Base-by-base conservation (phyloP, 2,888 invertebrate genomes). In the Leptothorax acervorum region DNA sequence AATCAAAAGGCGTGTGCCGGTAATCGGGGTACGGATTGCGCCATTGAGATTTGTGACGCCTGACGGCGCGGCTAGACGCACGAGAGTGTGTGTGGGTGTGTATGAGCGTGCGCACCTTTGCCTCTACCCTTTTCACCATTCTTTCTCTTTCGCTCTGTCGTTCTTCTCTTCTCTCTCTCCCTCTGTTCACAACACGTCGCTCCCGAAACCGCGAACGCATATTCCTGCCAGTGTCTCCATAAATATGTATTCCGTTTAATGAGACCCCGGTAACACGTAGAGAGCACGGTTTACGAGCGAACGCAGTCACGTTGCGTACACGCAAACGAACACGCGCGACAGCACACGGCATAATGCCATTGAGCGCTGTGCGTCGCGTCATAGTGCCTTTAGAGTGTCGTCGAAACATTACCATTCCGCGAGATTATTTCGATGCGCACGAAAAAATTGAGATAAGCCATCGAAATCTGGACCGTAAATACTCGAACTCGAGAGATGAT, bases 161-260 rank as follows among this genome's bases (percentile, higher is more conserved):
- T 35, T 18, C 51, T 35, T 35, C 35, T 28, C 62, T 53, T 53
- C 57, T 62, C 63, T 55, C 42, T 68, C 70, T 70, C 66, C 18
- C 31, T 55, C 53, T 31, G 66, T 53, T 60, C 65, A 28, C 65
- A 82, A 81, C 48, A 53, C 63, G 63, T 75, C 35, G 79, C 42
- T 83, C 85, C 85, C 74, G 55, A 85, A 89, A 66, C 66, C 48
- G 48, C 60, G 53, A 81, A 78, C 74, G 83, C 71, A 81, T 65
- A 63, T 85, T 85, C 65, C 82, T 51, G 76, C 89, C 89, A 63
- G 89, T 65, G 85, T 83, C 86, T 87, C 90, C 91, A 89, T 90
- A 90, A 90, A 90, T 91, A 91, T 90, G 91, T 90, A 91, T 90
- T 90, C 90, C 91, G 83, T 90, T 91, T 90, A 90, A 90, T 90